Conservation (phyloP, 2,888 invertebrate genomes). For the Campoplex capitator region DNA sequence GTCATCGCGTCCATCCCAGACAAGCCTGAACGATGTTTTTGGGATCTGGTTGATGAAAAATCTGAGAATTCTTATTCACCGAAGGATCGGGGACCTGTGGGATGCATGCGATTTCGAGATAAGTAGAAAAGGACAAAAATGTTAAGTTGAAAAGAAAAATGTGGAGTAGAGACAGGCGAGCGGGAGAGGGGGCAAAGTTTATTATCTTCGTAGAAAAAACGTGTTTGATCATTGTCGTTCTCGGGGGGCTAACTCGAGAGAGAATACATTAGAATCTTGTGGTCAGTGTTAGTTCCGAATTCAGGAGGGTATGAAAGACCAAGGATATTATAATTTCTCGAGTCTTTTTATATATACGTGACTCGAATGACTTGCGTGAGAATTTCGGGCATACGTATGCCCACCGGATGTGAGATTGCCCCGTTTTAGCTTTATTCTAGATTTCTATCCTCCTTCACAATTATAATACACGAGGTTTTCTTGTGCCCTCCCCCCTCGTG, state of each 20-base stretch:
- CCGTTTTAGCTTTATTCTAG: constrained; percentile 37
- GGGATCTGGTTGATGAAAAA: constrained; percentile 1
- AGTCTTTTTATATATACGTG: constrained; percentile 69
- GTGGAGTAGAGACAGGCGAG: constrained; percentile 15
- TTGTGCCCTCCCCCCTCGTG: background rate
- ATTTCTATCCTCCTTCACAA: constrained; percentile 35
- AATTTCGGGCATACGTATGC: constrained; percentile 70
- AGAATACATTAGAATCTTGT: constrained; percentile 21
- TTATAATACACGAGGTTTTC: constrained; percentile 8
- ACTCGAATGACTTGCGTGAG: constrained; percentile 68
- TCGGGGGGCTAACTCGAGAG: constrained; percentile 20
- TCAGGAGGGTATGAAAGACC: constrained; percentile 38
- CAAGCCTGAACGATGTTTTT: background rate
- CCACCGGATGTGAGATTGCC: constrained; percentile 60
- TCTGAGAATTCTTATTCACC: constrained; percentile 32
- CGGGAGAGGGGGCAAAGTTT: background rate
- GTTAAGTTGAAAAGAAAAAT: constrained; percentile 31
- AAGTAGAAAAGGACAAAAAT: constrained; percentile 21
- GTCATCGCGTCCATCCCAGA: background rate
- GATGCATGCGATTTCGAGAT: constrained; percentile 9
- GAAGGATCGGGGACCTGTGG: background rate
- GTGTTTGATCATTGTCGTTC: constrained; percentile 51
- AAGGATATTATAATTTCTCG: constrained; percentile 52
- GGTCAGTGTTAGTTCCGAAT: constrained; percentile 56
- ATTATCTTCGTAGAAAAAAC: constrained; percentile 52